Percentiles rank a stretch among this genome's conserved stretches.
phyloP scores from a whole-genome alignment of 2,113 vertebrate species.

The Chaetura pelagica region DNA sequence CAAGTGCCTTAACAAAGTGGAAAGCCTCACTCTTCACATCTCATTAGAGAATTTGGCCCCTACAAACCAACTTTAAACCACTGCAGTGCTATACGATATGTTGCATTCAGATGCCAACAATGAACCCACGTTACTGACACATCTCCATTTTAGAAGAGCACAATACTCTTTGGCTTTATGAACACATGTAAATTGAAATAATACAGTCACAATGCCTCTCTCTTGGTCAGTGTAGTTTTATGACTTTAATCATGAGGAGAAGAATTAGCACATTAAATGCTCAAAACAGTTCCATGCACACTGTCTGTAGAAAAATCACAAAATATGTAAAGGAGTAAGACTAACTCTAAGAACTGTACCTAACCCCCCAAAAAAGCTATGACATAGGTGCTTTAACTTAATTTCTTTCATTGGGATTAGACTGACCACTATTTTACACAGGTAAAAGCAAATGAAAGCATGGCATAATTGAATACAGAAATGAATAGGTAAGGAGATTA shows the following conservation, averaged over 20 bases:
- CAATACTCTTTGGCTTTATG: conserved; percentile 10
- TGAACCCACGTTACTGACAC: background rate
- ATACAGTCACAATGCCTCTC: conserved; percentile 27
- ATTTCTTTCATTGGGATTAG: background rate
- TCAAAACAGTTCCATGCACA: conserved; percentile 5
- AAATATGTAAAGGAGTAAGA: background rate
- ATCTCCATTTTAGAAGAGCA: conserved; percentile 9
- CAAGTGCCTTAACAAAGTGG: background rate
- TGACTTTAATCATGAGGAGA: conserved; percentile 2
- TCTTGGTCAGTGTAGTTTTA: conserved; percentile 35
- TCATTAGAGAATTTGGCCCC: background rate
- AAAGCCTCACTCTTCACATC: background rate
- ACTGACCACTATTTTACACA: background rate
- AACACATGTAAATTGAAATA: conserved; percentile 28
- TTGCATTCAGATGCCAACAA: conserved; percentile 15
- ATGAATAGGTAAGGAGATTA: background rate
- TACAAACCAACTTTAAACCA: background rate
- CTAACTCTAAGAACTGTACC: background rate
- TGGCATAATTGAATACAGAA: background rate
- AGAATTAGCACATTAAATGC: conserved; percentile 22
- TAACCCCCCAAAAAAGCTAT: background rate
- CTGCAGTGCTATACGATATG: background rate
- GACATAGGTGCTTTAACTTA: background rate
- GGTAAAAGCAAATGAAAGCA: background rate
- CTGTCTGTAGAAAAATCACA: conserved; percentile 18